Evolutionary conservation across 1,140 invertebrate species (phyloP).

Genomic region (Diprion similis): DNA sequence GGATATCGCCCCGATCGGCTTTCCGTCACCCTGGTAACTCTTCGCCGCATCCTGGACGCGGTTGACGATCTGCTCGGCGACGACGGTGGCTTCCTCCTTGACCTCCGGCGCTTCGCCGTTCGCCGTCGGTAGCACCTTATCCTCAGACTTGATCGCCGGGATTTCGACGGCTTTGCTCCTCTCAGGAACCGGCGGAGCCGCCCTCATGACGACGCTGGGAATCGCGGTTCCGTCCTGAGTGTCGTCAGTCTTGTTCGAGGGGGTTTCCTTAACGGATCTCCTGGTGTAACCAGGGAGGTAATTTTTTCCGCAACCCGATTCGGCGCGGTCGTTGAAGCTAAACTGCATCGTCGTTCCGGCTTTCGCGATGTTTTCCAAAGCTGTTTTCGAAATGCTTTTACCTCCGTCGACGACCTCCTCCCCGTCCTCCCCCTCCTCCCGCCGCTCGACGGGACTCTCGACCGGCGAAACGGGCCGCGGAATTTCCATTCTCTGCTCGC

Average conservation of each 20-base stretch:
- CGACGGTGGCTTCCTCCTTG: neutral
- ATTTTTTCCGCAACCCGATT: conserved; percentile 34
- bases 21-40: conserved; percentile 33
- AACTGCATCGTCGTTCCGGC: conserved; percentile 70
- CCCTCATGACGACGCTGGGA: conserved; percentile 23
- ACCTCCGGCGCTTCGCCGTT: conserved; percentile 8
- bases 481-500: conserved; percentile 31
- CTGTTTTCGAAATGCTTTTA: conserved; percentile 64
- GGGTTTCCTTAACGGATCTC: conserved; percentile 43
- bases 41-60: neutral
- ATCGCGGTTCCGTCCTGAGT: conserved; percentile 41
- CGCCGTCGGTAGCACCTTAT: neutral
- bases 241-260: conserved; percentile 30
- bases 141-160: neutral
- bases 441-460: conserved; percentile 17
- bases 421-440: conserved; percentile 39
- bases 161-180: neutral
- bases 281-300: conserved; percentile 62
- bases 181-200: conserved; percentile 31
- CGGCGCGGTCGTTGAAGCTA: conserved; percentile 60
- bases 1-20: conserved; percentile 47
- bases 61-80: neutral
- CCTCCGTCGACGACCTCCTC: conserved; percentile 46
- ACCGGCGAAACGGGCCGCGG: neutral
- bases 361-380: conserved; percentile 73